phyloP scores from a whole-genome alignment of 2,888 invertebrate genomes.

The Herminia tarsipennalis region DNA sequence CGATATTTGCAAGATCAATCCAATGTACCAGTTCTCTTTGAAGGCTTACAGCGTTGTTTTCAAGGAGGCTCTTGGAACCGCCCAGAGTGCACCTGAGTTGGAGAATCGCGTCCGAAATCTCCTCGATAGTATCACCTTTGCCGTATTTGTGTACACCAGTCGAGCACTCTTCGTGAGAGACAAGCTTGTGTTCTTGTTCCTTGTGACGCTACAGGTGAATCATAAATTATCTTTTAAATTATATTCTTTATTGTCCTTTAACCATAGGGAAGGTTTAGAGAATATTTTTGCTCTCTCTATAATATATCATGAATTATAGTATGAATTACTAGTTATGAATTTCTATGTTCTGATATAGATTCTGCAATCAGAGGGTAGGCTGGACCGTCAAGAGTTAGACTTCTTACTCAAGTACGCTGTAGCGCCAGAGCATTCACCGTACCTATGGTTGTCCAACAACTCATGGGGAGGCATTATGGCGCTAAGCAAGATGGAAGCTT shows the following conservation, averaged over 20 bases:
- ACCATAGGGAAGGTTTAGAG: no score
- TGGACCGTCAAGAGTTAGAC: conserved; percentile 92
- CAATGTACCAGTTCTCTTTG: conserved; percentile 97
- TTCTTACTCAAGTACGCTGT: conserved; percentile 95
- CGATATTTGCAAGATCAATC: conserved; percentile 96
- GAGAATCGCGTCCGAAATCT: conserved; percentile 90
- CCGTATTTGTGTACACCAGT: conserved; percentile 94
- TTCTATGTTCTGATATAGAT: no score
- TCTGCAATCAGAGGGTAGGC: conserved; percentile 85
- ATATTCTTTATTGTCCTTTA: not conserved
- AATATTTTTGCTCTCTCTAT: no score
- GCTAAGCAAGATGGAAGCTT: conserved; percentile 91
- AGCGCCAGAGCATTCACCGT: conserved; percentile 90
- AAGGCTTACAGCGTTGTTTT: conserved; percentile 97
- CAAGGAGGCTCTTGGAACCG: conserved; percentile 91
- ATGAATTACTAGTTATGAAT: no score
- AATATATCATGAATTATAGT: no score
- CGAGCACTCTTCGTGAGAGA: conserved; percentile 96
- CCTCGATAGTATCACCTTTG: conserved; percentile 94
- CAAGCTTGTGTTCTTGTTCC: conserved; percentile 95
- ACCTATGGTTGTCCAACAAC: conserved; percentile 92
- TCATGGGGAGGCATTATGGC: conserved; percentile 94
- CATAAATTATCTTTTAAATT: not conserved
- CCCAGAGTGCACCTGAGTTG: conserved; percentile 89
- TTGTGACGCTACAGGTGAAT: conserved; percentile 92